A percentile compares a stretch with the other conserved stretches of the same genome.
These are phyloP conservation scores for Myioborus miniatus DNA, from an alignment of 2,797 vertebrate genomes.

Conservation along the genomic window DNA sequence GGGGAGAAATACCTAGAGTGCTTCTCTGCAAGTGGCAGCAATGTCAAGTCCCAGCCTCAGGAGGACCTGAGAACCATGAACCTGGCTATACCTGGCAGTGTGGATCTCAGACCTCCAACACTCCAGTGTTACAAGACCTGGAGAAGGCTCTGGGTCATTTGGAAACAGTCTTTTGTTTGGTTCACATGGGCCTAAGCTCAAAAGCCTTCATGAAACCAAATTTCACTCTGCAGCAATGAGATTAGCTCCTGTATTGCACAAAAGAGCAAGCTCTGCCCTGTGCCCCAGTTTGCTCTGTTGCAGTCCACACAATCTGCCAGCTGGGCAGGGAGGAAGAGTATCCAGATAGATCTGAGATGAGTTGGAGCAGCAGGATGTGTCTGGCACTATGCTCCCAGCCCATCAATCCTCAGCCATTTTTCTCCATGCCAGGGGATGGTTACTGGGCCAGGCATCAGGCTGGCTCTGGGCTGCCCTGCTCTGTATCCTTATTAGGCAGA, in stretches of 20 bases:
- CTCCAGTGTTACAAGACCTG: neutral
- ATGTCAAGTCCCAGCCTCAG: neutral
- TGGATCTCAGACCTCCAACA: neutral
- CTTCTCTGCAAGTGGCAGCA: neutral
- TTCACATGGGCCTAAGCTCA: neutral
- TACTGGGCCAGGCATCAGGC: neutral
- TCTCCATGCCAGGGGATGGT: constrained; percentile 1
- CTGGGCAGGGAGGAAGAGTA: neutral
- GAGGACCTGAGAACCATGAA: neutral
- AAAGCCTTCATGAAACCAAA: neutral
- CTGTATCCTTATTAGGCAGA: constrained; percentile 18
- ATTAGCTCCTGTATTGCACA: neutral
- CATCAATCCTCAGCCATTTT: constrained; percentile 57
- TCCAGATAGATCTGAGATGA: neutral
- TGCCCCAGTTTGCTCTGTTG: neutral
- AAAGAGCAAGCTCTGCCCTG: neutral
- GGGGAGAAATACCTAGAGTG: neutral
- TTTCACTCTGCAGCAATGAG: neutral
- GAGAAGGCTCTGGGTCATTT: neutral
- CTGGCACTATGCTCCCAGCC: neutral
- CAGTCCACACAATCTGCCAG: neutral
- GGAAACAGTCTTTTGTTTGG: neutral
- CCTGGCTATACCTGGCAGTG: neutral
- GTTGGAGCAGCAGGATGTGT: constrained; percentile 36
- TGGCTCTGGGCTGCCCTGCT: neutral